Base-by-base conservation (phyloP, 1,140 invertebrate genomes). In the Danaus plexippus region DNA sequence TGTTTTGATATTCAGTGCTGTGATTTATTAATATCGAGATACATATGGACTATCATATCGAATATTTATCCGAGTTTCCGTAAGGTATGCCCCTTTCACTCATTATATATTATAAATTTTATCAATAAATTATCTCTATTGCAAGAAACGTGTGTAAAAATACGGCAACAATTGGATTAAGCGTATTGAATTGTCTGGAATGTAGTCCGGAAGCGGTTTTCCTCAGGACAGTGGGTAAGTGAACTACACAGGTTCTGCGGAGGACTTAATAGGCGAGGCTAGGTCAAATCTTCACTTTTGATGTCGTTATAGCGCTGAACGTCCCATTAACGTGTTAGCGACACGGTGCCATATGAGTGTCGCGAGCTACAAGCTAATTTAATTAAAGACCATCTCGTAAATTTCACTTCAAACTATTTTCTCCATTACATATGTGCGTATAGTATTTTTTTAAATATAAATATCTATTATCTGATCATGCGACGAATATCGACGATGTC, bases 81-180 rank as follows among this genome's bases (percentile, higher is more conserved):
- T 73, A 64, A 80, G 80, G 81, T 85, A 85, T 77, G 80, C 71
- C 70, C 83, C 83, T 85, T 86, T 86, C 83, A 86, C 83, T 72
- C 71, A 75, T 75, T 68, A 64, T 71, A 73, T 76, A 75, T 74
- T 73, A 67, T 67, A 75, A 57, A 61, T 60, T 68, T 70, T 54
- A 57, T 48, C 54, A 22, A 40, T 9, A 51, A 60, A 51, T 49
- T 59, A 32, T 32, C 22, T 32, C 4, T 32, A 7, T 32, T 32
- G 22, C 22, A 7, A 7, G 22, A 4, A 32, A 32, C 22, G 22
- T 8, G 22, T 32, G 22, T 32, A 32, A 32, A 3, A 32, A 32
- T 32, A 32, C 22, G 22, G 22, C 22, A 8, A 32, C 22, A 32
- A 32, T 32, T 6, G 22, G 2, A 32, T 32, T 32, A 4, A 7